These are phyloP conservation scores for Tiaroga cobitis DNA, from an alignment of 2,797 vertebrate species.

Conservation along the genomic window DNA sequence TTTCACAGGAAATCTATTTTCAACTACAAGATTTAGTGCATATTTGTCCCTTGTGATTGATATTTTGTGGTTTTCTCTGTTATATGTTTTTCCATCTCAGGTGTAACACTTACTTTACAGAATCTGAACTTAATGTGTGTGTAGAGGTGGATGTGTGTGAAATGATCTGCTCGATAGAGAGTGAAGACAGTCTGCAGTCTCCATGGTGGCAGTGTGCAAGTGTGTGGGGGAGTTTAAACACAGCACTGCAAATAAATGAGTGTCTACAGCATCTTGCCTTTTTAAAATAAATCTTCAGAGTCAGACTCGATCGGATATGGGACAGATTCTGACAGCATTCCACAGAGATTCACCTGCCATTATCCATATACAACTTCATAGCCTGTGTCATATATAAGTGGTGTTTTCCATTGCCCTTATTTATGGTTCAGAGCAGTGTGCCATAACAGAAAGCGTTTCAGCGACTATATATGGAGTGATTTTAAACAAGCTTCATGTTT, in stretches of 20 bases:
- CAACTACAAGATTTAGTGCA: not conserved
- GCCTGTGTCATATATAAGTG: not conserved
- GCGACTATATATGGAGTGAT: not conserved
- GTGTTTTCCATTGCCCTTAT: not conserved
- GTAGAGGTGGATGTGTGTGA: conserved; percentile 9
- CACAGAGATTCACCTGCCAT: not conserved
- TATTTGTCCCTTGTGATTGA: no score
- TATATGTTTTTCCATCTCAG: not conserved
- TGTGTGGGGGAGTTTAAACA: conserved; percentile 15
- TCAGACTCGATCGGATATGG: not conserved
- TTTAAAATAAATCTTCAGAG: no score
- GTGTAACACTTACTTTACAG: conserved; percentile 6
- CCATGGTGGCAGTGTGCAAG: conserved; percentile 23
- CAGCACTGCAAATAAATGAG: conserved; percentile 12
- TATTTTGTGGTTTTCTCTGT: not conserved
- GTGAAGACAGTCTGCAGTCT: conserved; percentile 19
- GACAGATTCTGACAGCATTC: no score
- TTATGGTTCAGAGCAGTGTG: not conserved
- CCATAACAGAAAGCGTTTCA: not conserved
- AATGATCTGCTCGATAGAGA: not conserved
- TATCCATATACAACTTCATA: not conserved
- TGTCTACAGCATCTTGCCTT: not conserved
- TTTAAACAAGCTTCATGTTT: conserved; percentile 13
- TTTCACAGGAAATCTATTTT: not conserved
- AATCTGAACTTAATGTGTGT: conserved; percentile 6